Conservation (phyloP, 2,797 vertebrate genomes). For the Siniperca scherzeri region DNA sequence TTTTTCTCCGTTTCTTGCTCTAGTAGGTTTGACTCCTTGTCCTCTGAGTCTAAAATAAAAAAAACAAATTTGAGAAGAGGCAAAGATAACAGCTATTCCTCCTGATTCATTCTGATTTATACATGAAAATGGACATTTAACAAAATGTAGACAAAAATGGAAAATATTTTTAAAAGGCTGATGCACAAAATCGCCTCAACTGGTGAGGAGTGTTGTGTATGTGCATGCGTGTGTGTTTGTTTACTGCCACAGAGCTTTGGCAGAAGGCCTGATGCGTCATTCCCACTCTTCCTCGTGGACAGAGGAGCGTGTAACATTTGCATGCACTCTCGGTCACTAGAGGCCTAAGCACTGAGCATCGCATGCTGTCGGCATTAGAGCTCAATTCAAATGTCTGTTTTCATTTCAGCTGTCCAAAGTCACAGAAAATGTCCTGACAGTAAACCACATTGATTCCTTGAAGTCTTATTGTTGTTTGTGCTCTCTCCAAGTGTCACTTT, state of each 20-base stretch:
- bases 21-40: neutral
- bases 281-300: conserved; percentile 42
- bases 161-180: neutral
- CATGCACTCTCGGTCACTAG: conserved; percentile 58
- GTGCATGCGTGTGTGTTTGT: conserved; percentile 12
- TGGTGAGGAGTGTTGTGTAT: neutral
- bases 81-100: neutral
- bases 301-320: conserved; percentile 53
- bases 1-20: conserved; percentile 1
- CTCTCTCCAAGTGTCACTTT: conserved; percentile 62
- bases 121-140: conserved; percentile 8
- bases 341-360: conserved; percentile 36
- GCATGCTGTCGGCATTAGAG: conserved; percentile 21
- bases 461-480: conserved; percentile 50
- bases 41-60: neutral
- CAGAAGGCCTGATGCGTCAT: conserved; percentile 53
- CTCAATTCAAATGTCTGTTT: conserved; percentile 67
- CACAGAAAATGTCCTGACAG: conserved; percentile 49
- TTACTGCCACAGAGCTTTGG: conserved; percentile 46
- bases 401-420: conserved; percentile 58
- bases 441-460: conserved; percentile 52
- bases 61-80: neutral
- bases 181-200: neutral
- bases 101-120: conserved; percentile 16
- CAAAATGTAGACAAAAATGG: conserved; percentile 20